phyloP scores from a whole-genome alignment of 2,797 vertebrate genomes.

The Enteromius anoplus region DNA sequence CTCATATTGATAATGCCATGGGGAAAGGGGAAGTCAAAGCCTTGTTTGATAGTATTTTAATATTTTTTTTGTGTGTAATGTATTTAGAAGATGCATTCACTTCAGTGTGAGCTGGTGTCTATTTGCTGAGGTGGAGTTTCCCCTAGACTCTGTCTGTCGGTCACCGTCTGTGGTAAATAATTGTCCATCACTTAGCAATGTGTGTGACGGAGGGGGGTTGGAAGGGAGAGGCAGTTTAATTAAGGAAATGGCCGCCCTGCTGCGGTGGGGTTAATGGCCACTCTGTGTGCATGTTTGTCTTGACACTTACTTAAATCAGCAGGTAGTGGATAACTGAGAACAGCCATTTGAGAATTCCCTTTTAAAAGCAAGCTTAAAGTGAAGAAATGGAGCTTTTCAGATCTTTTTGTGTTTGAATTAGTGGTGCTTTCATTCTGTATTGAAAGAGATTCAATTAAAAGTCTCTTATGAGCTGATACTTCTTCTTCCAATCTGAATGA shows the following conservation, averaged over 20 bases:
- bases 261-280: constrained; percentile 53
- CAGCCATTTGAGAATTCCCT: background rate
- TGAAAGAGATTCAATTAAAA: background rate
- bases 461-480: background rate
- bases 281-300: constrained; percentile 30
- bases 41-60: background rate
- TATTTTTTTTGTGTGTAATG: background rate
- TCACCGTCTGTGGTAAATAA: constrained; percentile 30
- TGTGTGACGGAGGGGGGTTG: constrained; percentile 3
- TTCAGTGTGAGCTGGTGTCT: background rate
- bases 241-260: constrained; percentile 63
- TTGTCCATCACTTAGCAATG: constrained; percentile 24
- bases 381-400: background rate
- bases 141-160: background rate
- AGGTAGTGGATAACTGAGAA: constrained; percentile 3
- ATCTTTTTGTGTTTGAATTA: background rate
- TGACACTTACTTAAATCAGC: constrained; percentile 10
- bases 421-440: background rate
- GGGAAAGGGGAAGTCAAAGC: no score
- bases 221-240: constrained; percentile 53
- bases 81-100: background rate
- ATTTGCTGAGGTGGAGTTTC: constrained; percentile 23
- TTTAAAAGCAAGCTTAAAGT: background rate
- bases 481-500: background rate
- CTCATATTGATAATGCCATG: background rate